Base-by-base conservation (phyloP, 2,888 invertebrate species). In the Orchesellides sinensis region DNA sequence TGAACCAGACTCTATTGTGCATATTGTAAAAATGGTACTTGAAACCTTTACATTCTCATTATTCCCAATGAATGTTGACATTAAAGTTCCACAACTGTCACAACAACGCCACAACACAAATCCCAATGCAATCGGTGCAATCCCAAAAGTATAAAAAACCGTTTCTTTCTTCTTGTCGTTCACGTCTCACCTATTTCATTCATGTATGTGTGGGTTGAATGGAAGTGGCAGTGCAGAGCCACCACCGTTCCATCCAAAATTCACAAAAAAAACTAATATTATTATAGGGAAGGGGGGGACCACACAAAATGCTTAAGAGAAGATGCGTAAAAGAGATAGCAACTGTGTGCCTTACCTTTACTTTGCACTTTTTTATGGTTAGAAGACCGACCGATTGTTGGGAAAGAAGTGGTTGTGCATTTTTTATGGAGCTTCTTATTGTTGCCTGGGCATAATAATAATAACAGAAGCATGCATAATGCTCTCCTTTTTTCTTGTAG, bases 61-160 rank as follows among this genome's bases (percentile, higher is more conserved):
- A 63, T 63, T 63, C 23, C 21, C 40, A 29, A 63, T 63, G 63
- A 63, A 63, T 63, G 63, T 35, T 63, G 63, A 63, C 63, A 63
- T 63, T 63, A 40, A 63, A 17, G 61, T 63, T 40, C 21, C 63
- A 63, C 63, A 63, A 63, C 63, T 63, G 63, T 63, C 63, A 63
- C 35, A 63, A 63, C 63, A 63, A 40, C 10, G 40, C 40, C 2
- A 8, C 4, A 40, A 40, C 14, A 40, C 10, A n/a, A 40, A 8
- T 8, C 14, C 10, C 40, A 40, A 40, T 40, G 40, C 2, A 40
- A 2, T 40, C 14, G 4, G 10, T 40, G 10, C 10, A 2, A 32
- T 6, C 32, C 10, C 40, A n/a, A n/a, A n/a, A n/a, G n/a, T n/a
- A n/a, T n/a, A n/a, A n/a, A n/a, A n/a, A n/a, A n/a, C n/a, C n/a